phyloP scores from a whole-genome alignment of 1,140 invertebrate species.

The Aphelinus certus region DNA sequence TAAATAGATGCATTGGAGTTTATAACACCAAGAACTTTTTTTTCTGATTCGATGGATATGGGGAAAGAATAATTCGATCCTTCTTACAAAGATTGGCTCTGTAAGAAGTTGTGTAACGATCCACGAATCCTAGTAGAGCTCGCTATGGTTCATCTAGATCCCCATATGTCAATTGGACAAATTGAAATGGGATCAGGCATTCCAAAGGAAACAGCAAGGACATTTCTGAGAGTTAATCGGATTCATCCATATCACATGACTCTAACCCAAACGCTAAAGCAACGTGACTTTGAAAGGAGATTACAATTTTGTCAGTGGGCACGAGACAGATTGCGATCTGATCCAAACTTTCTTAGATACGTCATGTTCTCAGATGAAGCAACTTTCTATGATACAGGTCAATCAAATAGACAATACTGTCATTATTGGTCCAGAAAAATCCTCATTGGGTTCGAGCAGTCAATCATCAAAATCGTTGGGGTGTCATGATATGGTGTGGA shows the following conservation, averaged over 20 bases:
- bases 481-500: too few relatives aligned
- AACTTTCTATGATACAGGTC: too few relatives aligned
- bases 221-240: not conserved
- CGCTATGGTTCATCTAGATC: not conserved
- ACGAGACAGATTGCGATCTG: not conserved
- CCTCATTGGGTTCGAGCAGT: too few relatives aligned
- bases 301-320: not conserved
- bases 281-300: slow-evolving; percentile 13
- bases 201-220: not conserved
- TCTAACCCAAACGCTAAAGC: not conserved
- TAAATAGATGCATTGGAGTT: too few relatives aligned
- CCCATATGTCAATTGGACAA: not conserved
- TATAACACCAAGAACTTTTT: too few relatives aligned
- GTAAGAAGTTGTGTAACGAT: not conserved
- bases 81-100: slow-evolving; percentile 9
- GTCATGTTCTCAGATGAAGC: too few relatives aligned
- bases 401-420: too few relatives aligned
- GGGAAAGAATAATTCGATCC: not conserved
- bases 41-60: too few relatives aligned
- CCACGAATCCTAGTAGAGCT: not conserved
- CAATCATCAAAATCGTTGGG: too few relatives aligned
- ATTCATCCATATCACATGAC: not conserved
- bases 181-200: not conserved
- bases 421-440: too few relatives aligned
- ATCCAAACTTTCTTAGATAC: not conserved